phyloP scores from a whole-genome alignment of 64 coral and sea anemone species.

The Actinia equina region DNA sequence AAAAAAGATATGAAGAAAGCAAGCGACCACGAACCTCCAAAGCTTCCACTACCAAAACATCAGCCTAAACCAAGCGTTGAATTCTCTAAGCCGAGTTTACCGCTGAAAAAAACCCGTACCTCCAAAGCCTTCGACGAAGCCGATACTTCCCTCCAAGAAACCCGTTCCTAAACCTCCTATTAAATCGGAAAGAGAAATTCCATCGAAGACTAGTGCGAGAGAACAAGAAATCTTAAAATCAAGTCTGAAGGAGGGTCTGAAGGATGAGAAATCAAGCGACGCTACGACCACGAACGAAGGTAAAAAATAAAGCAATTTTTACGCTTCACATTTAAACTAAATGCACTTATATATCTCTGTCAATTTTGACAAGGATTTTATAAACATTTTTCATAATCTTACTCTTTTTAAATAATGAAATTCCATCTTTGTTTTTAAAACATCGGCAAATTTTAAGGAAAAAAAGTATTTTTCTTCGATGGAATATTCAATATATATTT shows the following conservation, averaged over 20 bases:
- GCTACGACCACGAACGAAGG: background rate
- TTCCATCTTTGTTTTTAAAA: background rate
- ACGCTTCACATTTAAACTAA: background rate
- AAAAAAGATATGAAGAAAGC: constrained; percentile 38
- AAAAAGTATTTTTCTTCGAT: background rate
- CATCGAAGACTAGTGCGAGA: background rate
- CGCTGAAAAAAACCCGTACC: constrained; percentile 30
- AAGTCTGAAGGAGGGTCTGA: background rate
- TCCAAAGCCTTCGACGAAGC: constrained; percentile 4
- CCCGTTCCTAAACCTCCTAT: constrained; percentile 23
- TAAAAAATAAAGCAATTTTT: background rate
- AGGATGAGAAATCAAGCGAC: constrained; percentile 10
- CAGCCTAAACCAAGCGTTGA: background rate
- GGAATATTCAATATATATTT: background rate
- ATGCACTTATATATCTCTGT: background rate
- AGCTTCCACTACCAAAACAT: background rate
- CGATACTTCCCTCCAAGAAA: constrained; percentile 16
- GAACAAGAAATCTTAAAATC: background rate
- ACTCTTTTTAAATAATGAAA: background rate
- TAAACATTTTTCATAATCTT: background rate
- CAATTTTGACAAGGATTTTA: background rate
- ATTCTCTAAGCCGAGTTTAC: background rate
- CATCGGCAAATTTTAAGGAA: background rate
- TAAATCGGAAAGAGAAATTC: constrained; percentile 12
- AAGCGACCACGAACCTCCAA: background rate